Percentiles rank a stretch among this genome's conserved stretches.
phyloP scores from a whole-genome alignment of 1,140 invertebrate genomes.

The Sitobion miscanthi region DNA sequence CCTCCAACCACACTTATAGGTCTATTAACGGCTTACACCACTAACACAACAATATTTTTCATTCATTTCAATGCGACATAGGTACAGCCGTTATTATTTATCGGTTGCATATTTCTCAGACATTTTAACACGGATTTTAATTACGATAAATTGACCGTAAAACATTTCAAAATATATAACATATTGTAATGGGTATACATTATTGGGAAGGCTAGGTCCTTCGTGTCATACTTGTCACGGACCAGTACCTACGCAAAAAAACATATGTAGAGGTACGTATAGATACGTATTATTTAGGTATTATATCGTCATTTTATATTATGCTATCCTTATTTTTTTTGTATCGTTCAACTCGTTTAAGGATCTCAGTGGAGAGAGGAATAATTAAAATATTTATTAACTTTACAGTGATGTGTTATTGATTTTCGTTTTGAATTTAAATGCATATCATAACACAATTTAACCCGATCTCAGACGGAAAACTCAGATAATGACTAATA shows the following conservation, averaged over 20 bases:
- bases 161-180: slow-evolving; percentile 12
- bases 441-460: too few species aligned
- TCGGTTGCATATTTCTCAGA: slow-evolving; percentile 14
- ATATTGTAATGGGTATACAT: not conserved
- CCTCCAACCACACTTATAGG: not conserved
- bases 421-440: too few species aligned
- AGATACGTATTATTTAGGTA: not conserved
- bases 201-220: not conserved
- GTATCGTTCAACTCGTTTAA: too few species aligned
- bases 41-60: slow-evolving; percentile 27
- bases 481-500: too few species aligned
- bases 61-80: not conserved
- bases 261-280: not conserved
- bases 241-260: not conserved
- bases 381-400: too few species aligned
- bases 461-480: too few species aligned
- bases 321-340: not conserved
- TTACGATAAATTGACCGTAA: slow-evolving; percentile 27
- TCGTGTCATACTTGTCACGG: not conserved
- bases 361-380: too few species aligned
- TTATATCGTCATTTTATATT: not conserved
- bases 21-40: slow-evolving; percentile 9
- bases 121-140: slow-evolving; percentile 34
- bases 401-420: too few species aligned
- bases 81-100: not conserved